Evolutionary conservation across 2,113 vertebrate genomes (phyloP).

Genomic region (Stercorarius parasiticus): DNA sequence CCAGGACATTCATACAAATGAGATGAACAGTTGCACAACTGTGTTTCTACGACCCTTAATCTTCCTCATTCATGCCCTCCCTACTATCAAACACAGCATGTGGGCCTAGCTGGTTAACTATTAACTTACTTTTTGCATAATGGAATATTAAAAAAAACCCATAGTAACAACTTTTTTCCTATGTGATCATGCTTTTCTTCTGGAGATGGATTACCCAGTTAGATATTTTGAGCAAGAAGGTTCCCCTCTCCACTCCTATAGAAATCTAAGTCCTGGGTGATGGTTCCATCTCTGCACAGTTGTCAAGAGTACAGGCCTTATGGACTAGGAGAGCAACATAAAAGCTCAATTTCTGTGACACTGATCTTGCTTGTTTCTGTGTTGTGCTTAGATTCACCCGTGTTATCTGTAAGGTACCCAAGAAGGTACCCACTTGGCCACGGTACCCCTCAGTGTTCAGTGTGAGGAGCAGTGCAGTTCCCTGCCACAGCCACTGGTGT

Average conservation of each 20-base stretch:
- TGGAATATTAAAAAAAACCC: not conserved
- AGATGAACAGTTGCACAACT: not conserved
- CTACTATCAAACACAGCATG: not conserved
- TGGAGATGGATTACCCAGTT: not conserved
- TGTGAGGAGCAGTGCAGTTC: fast-evolving
- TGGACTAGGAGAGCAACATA: not conserved
- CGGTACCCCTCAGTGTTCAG: not conserved
- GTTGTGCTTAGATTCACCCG: not conserved
- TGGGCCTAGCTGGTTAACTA: not conserved
- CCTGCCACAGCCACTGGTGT: not conserved
- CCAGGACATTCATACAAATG: slow-evolving; percentile 4
- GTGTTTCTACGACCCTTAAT: slow-evolving; percentile 33
- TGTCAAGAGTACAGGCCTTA: not conserved
- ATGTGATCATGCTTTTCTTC: not conserved
- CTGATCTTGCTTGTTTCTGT: not conserved
- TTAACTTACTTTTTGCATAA: not conserved
- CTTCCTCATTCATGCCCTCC: not conserved
- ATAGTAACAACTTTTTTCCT: not conserved
- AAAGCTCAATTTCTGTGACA: not conserved
- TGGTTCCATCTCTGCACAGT: not conserved
- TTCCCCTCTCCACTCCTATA: not conserved
- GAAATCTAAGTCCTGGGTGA: not conserved
- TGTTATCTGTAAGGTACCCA: not conserved
- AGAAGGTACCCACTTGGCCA: not conserved
- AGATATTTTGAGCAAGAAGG: not conserved